These are phyloP conservation scores for Eulemur rubriventer DNA, from an alignment of 2,797 vertebrate genomes.

Conservation along the genomic window DNA sequence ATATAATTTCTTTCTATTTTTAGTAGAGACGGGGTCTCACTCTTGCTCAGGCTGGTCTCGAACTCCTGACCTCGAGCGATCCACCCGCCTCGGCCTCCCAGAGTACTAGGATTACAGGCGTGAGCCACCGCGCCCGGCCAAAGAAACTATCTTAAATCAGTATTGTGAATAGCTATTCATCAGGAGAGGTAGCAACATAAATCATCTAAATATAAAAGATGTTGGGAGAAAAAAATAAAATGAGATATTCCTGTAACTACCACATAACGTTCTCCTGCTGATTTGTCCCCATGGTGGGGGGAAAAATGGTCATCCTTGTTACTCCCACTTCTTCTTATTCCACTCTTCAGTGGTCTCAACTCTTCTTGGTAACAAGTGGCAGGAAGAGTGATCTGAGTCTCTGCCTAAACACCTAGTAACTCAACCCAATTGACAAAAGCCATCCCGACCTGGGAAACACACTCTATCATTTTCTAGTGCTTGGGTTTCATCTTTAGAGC, in stretches of 20 bases:
- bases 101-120: too few species aligned
- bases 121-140: too few species aligned
- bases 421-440: background rate
- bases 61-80: too few species aligned
- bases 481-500: background rate
- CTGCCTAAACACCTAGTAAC: background rate
- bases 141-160: constrained; percentile 3
- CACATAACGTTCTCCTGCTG: background rate
- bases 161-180: background rate
- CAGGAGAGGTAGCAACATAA: background rate
- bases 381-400: background rate
- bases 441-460: background rate
- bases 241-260: background rate
- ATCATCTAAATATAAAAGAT: constrained; percentile 48
- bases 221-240: constrained; percentile 30
- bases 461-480: background rate
- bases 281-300: background rate
- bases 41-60: too few species aligned
- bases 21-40: too few species aligned
- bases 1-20: too few species aligned
- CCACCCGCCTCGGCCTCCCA: too few species aligned
- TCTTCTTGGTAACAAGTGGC: background rate
- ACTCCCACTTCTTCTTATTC: background rate
- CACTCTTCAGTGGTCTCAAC: background rate
- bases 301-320: background rate